Base-by-base conservation (phyloP, 2,888 invertebrate genomes). In the Tetanocera ferruginea region DNA sequence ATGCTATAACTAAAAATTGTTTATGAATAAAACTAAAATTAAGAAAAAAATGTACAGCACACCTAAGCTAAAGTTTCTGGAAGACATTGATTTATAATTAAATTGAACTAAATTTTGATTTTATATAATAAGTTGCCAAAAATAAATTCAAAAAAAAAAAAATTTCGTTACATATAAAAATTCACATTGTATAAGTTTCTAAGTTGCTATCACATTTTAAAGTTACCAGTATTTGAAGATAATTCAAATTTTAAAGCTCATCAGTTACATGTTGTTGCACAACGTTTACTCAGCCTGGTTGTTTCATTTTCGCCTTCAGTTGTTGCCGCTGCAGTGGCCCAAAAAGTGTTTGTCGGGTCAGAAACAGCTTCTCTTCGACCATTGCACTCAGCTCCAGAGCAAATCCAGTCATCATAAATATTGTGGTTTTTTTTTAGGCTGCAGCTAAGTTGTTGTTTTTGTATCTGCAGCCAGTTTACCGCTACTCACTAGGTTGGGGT, bases 341-440 rank as follows among this genome's bases (percentile, higher is more conserved):
- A 78, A 80, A 78, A 80, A 81, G 81, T 79, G 78, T 57, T 80
- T 52, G 75, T 52, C 75, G 75, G 75, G 75, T 55, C 52, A 37
- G 34, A 76, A 80, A 77, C 77, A 78, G 71, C 79, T 79, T 81
- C 62, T 80, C 43, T 81, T 81, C 81, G 77, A 75, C 75, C 28
- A 17, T 2, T 9, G 28, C 19, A 49, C 51, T 8, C 14, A 25
- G 28, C 49, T 31, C 55, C 51, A 55, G 64, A 31, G 11, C 31
- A 31, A 9, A 31, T 19, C 67, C 37, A 67, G 67, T 23, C 67
- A 19, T 69, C 28, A 6, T 51, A 25, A n/a, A n/a, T 60, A 60
- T 17, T 31, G 60, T 60, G 28, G 19, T 55, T 34, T 37, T 31
- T 0, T 51, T 28, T 69, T 25, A 52, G 23, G 51, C 25, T 43